Evolutionary conservation across 1,140 invertebrate species (phyloP).

Genomic region (Apis cerana): DNA sequence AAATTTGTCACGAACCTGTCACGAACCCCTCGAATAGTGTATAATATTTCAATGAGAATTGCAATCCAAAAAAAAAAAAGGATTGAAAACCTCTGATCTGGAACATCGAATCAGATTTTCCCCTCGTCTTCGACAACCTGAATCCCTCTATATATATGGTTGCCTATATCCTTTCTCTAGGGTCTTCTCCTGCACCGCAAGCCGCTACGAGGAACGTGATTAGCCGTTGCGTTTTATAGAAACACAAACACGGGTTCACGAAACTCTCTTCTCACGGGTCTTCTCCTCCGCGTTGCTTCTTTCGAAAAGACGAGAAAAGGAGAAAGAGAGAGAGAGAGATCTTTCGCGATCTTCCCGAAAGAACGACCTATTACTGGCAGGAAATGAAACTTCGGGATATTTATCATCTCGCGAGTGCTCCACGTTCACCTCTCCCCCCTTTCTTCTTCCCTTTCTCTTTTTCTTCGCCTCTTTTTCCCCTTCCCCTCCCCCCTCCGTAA

Average conservation of each 20-base stretch:
- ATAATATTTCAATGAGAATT: too few species aligned
- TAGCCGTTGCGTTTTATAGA: constrained; percentile 31
- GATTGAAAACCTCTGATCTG: constrained; percentile 27
- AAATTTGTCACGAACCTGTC: too few species aligned
- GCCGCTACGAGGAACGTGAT: constrained; percentile 35
- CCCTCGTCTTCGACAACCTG: background rate
- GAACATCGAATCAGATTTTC: constrained; percentile 1
- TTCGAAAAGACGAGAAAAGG: background rate
- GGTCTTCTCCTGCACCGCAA: constrained; percentile 42
- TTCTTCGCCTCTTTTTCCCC: constrained; percentile 35
- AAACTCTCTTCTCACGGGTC: constrained; percentile 47
- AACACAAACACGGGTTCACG: constrained; percentile 15
- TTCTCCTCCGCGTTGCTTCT: background rate
- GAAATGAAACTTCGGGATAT: constrained; percentile 70
- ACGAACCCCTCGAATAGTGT: too few species aligned
- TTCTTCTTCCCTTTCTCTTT: constrained; percentile 7
- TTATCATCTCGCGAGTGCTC: constrained; percentile 57
- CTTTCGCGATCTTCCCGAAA: constrained; percentile 25
- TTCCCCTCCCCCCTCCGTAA: background rate
- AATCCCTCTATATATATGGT: constrained; percentile 18
- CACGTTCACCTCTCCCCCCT: constrained; percentile 11
- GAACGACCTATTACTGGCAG: constrained; percentile 63
- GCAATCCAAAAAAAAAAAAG: too few species aligned
- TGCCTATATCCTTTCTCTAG: constrained; percentile 44
- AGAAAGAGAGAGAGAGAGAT: background rate